Base-by-base conservation (phyloP, 2,113 vertebrate genomes). In the Leptodactylus fuscus region DNA sequence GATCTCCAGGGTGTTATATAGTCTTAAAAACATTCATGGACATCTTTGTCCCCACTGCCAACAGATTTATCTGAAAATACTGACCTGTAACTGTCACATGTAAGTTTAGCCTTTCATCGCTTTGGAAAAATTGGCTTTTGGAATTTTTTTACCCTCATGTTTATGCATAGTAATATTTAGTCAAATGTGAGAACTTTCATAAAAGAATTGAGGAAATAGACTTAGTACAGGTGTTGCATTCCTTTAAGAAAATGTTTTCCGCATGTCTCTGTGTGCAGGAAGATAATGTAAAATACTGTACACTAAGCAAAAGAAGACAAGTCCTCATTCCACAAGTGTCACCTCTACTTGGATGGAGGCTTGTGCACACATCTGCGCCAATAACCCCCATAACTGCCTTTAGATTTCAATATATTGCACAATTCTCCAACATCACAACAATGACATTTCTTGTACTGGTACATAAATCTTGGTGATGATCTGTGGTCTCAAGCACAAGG, bases 61-160 rank as follows among this genome's bases (percentile, higher is more conserved):
- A 29, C 60, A 32, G 4, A 4, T 60, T 27, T 2, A 29, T 62
- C 60, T 62, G 60, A 62, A 5, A 29, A 29, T 29, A 16, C 24
- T 62, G 24, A 62, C 29, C 12, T 5, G 60, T 62, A 62, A 62
- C 29, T 62, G 60, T 62, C 60, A 62, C 13, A 29, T 29, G 10
- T 15, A 15, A 32, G 60, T 62, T 62, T 62, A 29, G 15, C 24
- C 32, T 62, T 62, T 27, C 12, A 62, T 32, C 60, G 32, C 27
- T 29, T 62, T 62, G 60, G 4, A 62, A 29, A 32, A 3, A 32
- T 27, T 2, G 58, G 24, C 58, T 27, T 58, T 60, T 60, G 27
- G 27, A 60, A 60, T 60, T 60, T 12, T 60, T 60, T 62, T 62
- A n/a, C 53, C 53, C 22, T n/a, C n/a, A 62, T 62, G n/a, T n/a